Evolutionary conservation across 2,888 invertebrate species (phyloP), one percentile per base, ranked within the genome.

Genomic region (Lymantria dispar): DNA sequence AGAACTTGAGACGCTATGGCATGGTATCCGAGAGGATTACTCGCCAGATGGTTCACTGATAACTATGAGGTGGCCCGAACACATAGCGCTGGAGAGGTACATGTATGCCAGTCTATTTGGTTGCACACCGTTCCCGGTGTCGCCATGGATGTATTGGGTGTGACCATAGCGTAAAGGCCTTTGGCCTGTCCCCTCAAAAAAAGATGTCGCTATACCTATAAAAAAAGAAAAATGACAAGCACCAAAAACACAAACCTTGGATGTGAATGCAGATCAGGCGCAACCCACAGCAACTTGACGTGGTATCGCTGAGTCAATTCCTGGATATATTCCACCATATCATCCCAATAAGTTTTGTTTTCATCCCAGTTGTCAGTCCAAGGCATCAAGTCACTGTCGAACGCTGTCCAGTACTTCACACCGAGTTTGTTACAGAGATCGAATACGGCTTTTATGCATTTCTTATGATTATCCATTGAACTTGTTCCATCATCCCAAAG

Each of bases 341-440:
- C 93, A 52, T 94, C 94, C 80, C 93, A 91, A 56, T 92, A 85
- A 7, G 76, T 67, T 60, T 90, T 89, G 15, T 83, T 87, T 67
- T 94, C 94, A 11, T 93, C 93, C 73, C 92, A 84, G 40, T 77
- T 91, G 0, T 91, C 91, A 0, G 89, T 85, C 45, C 84, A 87
- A 0, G 94, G 94, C 0, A 94, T 87, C 36, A 94, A 78, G 66
- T 94, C 94, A 0, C 93, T 81, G 69, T 94, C 94, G 60, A 93
- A 93, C 15, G 94, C 94, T 0, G 93, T 93, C 93, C 94, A 94
- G 76, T 93, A 93, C 60, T 92, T 93, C 10, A 94, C 72, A 61
- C 94, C 94, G 0, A 94, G 87, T 68, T 94, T 94, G 3, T 78
- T 64, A 75, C 94, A 94, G 54, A 94, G 89, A 57, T 94, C 94